Evolutionary conservation across 2,888 invertebrate species (phyloP).

Genomic region (Megaustenia siamemsis): DNA sequence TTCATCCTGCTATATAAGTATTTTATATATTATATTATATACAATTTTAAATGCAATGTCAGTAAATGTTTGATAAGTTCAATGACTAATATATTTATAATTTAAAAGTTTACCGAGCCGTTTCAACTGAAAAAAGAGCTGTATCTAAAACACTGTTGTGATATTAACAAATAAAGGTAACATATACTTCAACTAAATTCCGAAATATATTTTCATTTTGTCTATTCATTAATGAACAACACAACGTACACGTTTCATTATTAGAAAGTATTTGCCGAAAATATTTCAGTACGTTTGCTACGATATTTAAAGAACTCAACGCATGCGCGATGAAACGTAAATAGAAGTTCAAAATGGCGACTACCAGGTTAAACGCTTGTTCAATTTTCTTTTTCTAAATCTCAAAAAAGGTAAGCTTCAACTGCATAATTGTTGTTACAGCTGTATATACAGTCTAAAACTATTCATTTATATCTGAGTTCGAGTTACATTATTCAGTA

Average conservation of each 20-base stretch:
- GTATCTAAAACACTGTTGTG: neutral
- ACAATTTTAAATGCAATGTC: too few relatives aligned
- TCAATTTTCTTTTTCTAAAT: neutral
- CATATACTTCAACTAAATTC: neutral
- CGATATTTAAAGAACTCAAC: neutral
- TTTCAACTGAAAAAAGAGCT: too few relatives aligned
- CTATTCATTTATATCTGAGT: neutral
- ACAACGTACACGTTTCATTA: too few relatives aligned
- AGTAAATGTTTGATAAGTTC: too few relatives aligned
- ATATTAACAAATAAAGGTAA: neutral
- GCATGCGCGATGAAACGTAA: slow-evolving; percentile 28
- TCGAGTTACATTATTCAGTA: too few relatives aligned
- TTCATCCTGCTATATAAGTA: too few relatives aligned
- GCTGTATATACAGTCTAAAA: neutral
- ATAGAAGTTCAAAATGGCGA: slow-evolving; percentile 21
- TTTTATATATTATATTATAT: too few relatives aligned
- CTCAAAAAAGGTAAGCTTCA: neutral
- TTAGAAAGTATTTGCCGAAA: neutral
- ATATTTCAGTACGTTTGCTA: neutral
- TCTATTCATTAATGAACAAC: too few relatives aligned
- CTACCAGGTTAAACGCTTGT: neutral
- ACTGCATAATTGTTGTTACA: neutral
- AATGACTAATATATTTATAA: too few relatives aligned
- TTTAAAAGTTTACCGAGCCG: too few relatives aligned
- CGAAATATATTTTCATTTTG: too few relatives aligned